These are phyloP conservation scores for Drosophila quinaria DNA, from an alignment of 2,888 invertebrate species.

Conservation along the genomic window DNA sequence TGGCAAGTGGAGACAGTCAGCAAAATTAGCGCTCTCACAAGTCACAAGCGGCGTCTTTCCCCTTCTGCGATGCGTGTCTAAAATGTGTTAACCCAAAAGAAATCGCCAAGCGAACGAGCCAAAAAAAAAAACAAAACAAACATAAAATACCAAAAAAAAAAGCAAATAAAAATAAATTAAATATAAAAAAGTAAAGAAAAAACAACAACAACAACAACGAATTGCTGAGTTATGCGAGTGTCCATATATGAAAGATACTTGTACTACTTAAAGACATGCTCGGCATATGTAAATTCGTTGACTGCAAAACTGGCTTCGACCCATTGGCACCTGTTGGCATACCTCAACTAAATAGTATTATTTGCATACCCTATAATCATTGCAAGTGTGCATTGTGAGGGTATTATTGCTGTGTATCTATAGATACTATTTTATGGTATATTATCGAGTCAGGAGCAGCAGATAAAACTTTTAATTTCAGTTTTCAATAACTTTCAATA, in stretches of 20 bases:
- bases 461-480: background rate
- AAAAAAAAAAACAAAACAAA: conserved; percentile 31
- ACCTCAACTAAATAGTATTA: conserved; percentile 3
- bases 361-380: conserved; percentile 23
- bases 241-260: conserved; percentile 41
- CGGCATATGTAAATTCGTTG: conserved; percentile 33
- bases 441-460: background rate
- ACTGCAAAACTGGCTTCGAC: conserved; percentile 33
- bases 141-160: conserved; percentile 5
- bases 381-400: background rate
- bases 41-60: conserved; percentile 14
- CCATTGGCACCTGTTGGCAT: conserved; percentile 48
- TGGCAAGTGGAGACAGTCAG: background rate
- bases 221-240: conserved; percentile 53
- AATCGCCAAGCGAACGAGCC: conserved; percentile 52
- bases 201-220: conserved; percentile 12
- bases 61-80: conserved; percentile 47
- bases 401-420: background rate
- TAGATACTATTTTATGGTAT: background rate
- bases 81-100: conserved; percentile 73
- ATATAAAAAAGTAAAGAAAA: conserved; percentile 10
- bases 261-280: conserved; percentile 44
- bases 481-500: background rate
- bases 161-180: too few relatives aligned
- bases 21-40: conserved; percentile 47